Evolutionary conservation across 2,113 vertebrate genomes (phyloP).

Genomic region (Cebus imitator): DNA sequence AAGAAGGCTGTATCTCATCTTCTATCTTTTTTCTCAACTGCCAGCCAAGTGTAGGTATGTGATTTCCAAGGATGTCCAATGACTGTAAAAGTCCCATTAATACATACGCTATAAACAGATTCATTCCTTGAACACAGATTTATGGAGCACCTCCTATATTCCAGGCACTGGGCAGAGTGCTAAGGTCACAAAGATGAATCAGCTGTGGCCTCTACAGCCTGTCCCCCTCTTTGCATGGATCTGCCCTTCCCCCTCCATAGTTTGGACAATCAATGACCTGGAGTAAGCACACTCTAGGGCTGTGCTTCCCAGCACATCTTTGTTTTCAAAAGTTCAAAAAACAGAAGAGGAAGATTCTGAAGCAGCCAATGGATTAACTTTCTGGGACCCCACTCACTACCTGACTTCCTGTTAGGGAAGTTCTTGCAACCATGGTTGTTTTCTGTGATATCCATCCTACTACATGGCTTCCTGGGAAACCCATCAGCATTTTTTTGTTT

Average conservation of each 20-base stretch:
- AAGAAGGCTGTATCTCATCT: neutral
- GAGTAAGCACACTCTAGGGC: neutral
- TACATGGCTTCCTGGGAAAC: neutral
- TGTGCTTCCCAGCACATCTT: neutral
- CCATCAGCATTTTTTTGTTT: too few species aligned
- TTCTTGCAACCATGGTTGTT: neutral
- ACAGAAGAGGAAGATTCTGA: neutral
- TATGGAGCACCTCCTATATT: neutral
- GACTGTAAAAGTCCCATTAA: neutral
- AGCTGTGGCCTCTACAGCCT: neutral
- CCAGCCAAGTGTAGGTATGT: too few species aligned
- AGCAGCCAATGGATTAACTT: neutral
- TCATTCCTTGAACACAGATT: neutral
- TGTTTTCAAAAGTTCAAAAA: neutral
- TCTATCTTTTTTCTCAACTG: neutral
- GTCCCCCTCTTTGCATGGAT: neutral
- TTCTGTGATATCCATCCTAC: neutral
- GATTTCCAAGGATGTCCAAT: neutral
- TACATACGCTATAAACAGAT: accelerated
- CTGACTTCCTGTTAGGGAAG: neutral
- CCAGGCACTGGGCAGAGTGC: neutral
- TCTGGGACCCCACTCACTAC: neutral
- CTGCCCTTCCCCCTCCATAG: neutral
- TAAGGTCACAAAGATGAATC: neutral
- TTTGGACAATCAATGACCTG: neutral